A percentile compares a stretch with the other conserved stretches of the same genome.
Evolutionary conservation across 1,140 invertebrate genomes (phyloP).

Genomic region (Drosophila albomicans): DNA sequence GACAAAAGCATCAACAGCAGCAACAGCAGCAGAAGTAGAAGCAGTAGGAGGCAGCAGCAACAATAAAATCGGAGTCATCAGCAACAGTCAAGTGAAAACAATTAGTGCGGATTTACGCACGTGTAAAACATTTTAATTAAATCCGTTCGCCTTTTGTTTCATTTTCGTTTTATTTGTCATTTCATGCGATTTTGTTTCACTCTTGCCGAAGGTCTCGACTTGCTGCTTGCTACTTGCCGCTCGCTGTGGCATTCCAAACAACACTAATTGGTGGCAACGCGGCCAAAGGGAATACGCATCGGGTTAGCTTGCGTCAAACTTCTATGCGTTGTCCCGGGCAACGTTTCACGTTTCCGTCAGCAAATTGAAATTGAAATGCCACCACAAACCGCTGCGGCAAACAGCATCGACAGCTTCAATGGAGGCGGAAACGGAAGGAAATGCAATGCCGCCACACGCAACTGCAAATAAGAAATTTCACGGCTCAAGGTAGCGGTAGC

Average conservation of each 20-base stretch:
- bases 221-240: conserved; percentile 4
- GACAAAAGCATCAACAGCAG: conserved; percentile 12
- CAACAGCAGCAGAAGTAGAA: too few species aligned
- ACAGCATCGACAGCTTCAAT: conserved; percentile 27
- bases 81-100: conserved; percentile 42
- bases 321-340: conserved; percentile 55
- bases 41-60: too few species aligned
- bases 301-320: conserved; percentile 40
- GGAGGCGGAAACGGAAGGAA: conserved; percentile 56
- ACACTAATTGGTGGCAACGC: conserved; percentile 68
- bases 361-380: conserved; percentile 77
- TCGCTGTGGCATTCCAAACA: conserved; percentile 27
- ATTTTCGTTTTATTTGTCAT: conserved; percentile 39
- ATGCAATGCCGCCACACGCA: conserved; percentile 44
- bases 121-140: conserved; percentile 78
- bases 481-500: conserved; percentile 30
- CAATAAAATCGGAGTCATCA: conserved; percentile 1
- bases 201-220: conserved; percentile 15
- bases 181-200: conserved; percentile 45
- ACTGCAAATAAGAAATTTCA: conserved; percentile 60
- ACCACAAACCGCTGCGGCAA: conserved; percentile 43
- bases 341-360: conserved; percentile 62
- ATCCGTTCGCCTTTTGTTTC: conserved; percentile 39
- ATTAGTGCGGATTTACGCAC: conserved; percentile 56
- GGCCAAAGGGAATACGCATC: conserved; percentile 15